phyloP scores from a whole-genome alignment of 2,797 vertebrate species.

The Brachyalestes nurse region DNA sequence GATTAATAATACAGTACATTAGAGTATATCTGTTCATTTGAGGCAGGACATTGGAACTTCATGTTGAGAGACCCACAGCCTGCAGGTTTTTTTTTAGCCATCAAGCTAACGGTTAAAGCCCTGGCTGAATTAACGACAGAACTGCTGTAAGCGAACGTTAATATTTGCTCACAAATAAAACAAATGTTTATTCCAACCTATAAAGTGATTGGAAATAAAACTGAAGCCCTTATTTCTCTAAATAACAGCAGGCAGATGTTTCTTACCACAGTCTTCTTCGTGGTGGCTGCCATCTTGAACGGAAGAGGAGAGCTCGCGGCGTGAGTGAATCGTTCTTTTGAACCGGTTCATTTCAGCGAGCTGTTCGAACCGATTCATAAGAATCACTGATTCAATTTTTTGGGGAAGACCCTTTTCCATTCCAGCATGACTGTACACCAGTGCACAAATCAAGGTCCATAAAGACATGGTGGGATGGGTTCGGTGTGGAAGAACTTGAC shows the following conservation, averaged over 20 bases:
- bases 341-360: not conserved
- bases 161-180: not conserved
- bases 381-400: not conserved
- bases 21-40: too few species aligned
- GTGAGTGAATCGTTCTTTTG: not conserved
- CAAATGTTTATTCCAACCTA: too few species aligned
- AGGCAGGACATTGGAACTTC: too few species aligned
- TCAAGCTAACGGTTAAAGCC: not conserved
- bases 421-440: too few species aligned
- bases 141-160: not conserved
- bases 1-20: too few species aligned
- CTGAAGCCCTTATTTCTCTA: not conserved
- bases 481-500: too few species aligned
- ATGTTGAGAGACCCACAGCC: too few species aligned
- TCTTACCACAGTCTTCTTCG: slow-evolving; percentile 85
- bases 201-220: not conserved
- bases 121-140: not conserved
- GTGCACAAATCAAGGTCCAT: too few species aligned
- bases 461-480: too few species aligned
- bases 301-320: slow-evolving; percentile 14
- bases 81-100: not conserved
- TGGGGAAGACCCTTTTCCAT: too few species aligned
- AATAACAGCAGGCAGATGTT: not conserved
- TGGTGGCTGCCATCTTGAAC: slow-evolving; percentile 84
- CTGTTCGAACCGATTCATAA: not conserved